A percentile compares a stretch with the other conserved stretches of the same genome.
These are phyloP conservation scores for Stratiolaelaps scimitus DNA, from an alignment of 1,140 invertebrate genomes.

Conservation along the genomic window DNA sequence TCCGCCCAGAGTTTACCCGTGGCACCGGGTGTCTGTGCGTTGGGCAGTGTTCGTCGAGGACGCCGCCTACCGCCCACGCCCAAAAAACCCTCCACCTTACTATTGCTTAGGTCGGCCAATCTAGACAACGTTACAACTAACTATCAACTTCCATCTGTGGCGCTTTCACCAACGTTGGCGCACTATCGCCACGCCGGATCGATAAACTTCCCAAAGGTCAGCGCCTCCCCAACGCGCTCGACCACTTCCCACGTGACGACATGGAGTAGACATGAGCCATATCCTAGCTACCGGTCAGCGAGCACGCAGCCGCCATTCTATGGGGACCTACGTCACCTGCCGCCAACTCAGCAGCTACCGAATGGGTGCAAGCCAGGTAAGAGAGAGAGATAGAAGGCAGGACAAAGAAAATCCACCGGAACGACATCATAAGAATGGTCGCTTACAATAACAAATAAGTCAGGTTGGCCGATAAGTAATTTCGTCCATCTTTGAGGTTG, in stretches of 20 bases:
- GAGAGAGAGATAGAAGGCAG: too few relatives aligned
- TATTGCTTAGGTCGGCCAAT: conserved; percentile 34
- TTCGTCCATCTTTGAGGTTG: too few relatives aligned
- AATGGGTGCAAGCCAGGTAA: conserved; percentile 26
- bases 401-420: too few relatives aligned
- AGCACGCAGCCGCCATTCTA: conserved; percentile 23
- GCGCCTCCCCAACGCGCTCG: conserved; percentile 71
- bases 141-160: conserved; percentile 39
- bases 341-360: conserved; percentile 23
- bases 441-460: too few relatives aligned
- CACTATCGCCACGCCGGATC: conserved; percentile 28
- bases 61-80: conserved; percentile 70
- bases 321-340: conserved; percentile 27
- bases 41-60: conserved; percentile 45
- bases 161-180: conserved; percentile 36
- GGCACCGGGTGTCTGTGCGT: conserved; percentile 53
- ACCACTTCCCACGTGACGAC: conserved; percentile 35
- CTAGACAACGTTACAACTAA: conserved; percentile 29
- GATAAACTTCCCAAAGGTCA: conserved; percentile 81
- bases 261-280: conserved; percentile 28
- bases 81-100: conserved; percentile 61
- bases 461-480: too few relatives aligned
- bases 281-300: conserved; percentile 27
- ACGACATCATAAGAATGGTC: too few relatives aligned
- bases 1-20: conserved; percentile 38